Conservation (phyloP, 2,113 vertebrate genomes). For the Strix aluco region DNA sequence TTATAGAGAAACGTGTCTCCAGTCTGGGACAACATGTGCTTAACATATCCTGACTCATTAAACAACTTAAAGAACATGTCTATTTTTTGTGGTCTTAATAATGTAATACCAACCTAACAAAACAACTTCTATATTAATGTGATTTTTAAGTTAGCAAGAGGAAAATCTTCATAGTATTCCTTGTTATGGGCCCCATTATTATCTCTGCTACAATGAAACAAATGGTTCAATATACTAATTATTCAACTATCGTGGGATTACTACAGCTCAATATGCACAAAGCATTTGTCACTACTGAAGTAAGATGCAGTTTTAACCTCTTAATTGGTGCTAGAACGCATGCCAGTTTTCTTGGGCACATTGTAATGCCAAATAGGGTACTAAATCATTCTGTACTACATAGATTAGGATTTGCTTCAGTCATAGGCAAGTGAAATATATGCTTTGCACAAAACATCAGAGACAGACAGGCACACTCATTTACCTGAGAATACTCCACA, state of each 20-base stretch:
- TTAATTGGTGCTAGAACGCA: not conserved
- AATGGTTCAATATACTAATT: not conserved
- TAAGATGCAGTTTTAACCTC: not conserved
- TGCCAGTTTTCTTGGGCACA: not conserved
- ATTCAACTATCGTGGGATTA: not conserved
- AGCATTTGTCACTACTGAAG: not conserved
- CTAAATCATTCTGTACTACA: not conserved
- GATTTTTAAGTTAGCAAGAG: not conserved
- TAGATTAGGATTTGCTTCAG: fast-evolving
- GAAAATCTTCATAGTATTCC: not conserved
- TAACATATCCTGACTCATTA: not conserved
- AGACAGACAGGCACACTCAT: not conserved
- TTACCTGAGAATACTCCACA: not conserved
- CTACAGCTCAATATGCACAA: not conserved
- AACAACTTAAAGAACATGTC: not conserved
- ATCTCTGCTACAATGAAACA: not conserved
- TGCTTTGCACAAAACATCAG: not conserved
- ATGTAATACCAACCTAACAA: not conserved
- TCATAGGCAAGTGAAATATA: not conserved
- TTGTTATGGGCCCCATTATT: not conserved
- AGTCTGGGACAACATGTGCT: not conserved
- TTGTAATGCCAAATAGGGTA: not conserved
- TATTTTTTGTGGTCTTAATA: not conserved
- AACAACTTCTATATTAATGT: not conserved
- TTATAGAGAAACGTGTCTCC: not conserved